These are phyloP conservation scores for Pachyrhynchus sulphureomaculatus DNA, from an alignment of 1,140 invertebrate genomes.

Conservation along the genomic window DNA sequence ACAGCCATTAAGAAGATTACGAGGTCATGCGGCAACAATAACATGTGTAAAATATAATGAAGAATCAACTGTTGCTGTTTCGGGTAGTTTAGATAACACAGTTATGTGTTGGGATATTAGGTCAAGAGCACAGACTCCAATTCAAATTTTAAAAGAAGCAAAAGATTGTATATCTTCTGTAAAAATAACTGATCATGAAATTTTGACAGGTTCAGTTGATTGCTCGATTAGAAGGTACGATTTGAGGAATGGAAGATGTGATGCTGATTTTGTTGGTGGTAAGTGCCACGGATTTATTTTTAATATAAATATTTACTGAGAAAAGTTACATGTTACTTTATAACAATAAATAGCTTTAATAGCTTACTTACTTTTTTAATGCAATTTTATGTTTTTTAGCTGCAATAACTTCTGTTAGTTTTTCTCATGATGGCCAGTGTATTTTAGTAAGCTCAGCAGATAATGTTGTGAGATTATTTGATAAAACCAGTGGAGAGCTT, in stretches of 20 bases:
- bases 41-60: slow-evolving; percentile 91
- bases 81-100: slow-evolving; percentile 89
- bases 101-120: slow-evolving; percentile 88
- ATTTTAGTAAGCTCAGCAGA: slow-evolving; percentile 81
- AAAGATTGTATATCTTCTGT: slow-evolving; percentile 91
- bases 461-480: slow-evolving; percentile 79
- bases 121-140: slow-evolving; percentile 69
- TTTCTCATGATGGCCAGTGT: slow-evolving; percentile 86
- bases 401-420: slow-evolving; percentile 70
- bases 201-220: slow-evolving; percentile 90
- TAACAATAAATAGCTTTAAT: no score
- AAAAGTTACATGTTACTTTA: no score
- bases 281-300: no score
- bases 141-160: slow-evolving; percentile 85
- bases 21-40: slow-evolving; percentile 85
- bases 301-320: no score
- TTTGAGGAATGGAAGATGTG: slow-evolving; percentile 79
- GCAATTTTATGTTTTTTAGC: slow-evolving; percentile 53
- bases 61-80: slow-evolving; percentile 86
- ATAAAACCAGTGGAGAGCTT: slow-evolving; percentile 84
- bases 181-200: slow-evolving; percentile 84
- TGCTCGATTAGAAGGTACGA: slow-evolving; percentile 86
- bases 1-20: slow-evolving; percentile 74
- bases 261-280: slow-evolving; percentile 84
- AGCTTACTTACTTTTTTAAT: neutral